Evolutionary conservation across 1,140 invertebrate genomes (phyloP), one percentile per base, ranked within the genome.

Genomic region (Telenomus remus): DNA sequence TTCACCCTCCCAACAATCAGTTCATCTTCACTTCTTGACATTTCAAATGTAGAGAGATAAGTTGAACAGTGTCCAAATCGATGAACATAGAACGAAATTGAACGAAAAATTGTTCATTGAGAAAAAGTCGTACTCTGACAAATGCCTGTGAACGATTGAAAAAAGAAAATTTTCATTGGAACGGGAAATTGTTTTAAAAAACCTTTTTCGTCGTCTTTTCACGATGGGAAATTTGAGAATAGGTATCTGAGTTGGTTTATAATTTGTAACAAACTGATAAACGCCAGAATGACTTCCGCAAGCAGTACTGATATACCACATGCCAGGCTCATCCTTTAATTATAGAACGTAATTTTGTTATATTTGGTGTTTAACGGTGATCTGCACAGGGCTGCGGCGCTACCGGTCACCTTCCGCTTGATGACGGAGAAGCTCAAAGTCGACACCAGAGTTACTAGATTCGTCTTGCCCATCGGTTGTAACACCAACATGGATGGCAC

Each of bases 401-500:
- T 99, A 47, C 97, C 97, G 43, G 92, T 98, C 47, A 98, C 97
- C 46, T 97, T 98, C 87, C 92, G 93, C 48, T 95, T 95, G 84
- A 93, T 99, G 92, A 97, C 98, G 85, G 95, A 97, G 76, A 96
- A 96, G 72, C 90, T 97, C 50, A 91, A 92, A 73, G 92, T 98
- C 60, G 96, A 99, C 89, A 91, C 93, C 33, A 91, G 96, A 51
- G 95, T 99, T 48, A 96, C 96, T 0, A 91, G 95, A 57, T 97
- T 97, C 87, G 94, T 97, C 11, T 88, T 98, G 5, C 96, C 96
- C 0, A 95, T 97, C 71, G 95, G 95, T 14, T 95, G 94, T 80
- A 97, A 96, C 72, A 93, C 97, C 76, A 98, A 98, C 86, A 97
- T 97, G 93, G 96, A 98, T 82, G 97, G 97, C 9, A 98, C 96